Evolutionary conservation across 2,113 vertebrate species (phyloP), one percentile per base, ranked within the genome.

Genomic region (Mustela lutreola): DNA sequence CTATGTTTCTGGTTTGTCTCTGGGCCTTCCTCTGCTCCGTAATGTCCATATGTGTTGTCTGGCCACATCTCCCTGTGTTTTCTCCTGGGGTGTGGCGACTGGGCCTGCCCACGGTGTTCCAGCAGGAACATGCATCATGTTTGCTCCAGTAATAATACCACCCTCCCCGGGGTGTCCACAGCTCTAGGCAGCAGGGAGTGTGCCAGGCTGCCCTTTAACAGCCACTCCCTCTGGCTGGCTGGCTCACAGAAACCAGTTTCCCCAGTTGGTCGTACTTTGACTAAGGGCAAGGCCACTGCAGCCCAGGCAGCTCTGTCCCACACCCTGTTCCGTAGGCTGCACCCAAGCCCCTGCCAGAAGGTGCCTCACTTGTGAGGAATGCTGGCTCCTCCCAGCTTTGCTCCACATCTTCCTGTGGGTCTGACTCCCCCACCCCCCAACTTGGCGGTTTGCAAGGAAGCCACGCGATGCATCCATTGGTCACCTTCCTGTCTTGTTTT

Each of bases 241-340:
- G 63, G 53, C 42, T 39, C 16, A 3, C 86, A 15, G 10, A 33
- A 97, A 97, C 97, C 84, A 91, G 97, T 97, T 96, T 96, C 22
- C 92, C 95, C 62, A 67, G 88, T 97, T 11, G 19, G 91, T 92
- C 83, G 67, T 2, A 11, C 50, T 84, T 58, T 56, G 26, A 5
- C 22, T 36, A 19, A 33, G 78, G 82, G 80, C 18, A 75, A 83
- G 94, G 94, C 70, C 12, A 3, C 56, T 48, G 24, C 50, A 28
- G 31, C 67, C 16, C 14, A 11, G 78, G 12, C 33, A 0, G 8
- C 84, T 60, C 50, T 22, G 1, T 56, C 84, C 53, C 21, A 18
- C 33, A 1, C 18, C 58, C 82, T 53, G 39, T 53, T 22, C 9
- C 26, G 58, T 21, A 36, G 75, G 48, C 62, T 36, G 0, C 86